A percentile compares a stretch with the other conserved stretches of the same genome.
Evolutionary conservation across 2,888 invertebrate genomes (phyloP).

Genomic region (Julus scandinavius): DNA sequence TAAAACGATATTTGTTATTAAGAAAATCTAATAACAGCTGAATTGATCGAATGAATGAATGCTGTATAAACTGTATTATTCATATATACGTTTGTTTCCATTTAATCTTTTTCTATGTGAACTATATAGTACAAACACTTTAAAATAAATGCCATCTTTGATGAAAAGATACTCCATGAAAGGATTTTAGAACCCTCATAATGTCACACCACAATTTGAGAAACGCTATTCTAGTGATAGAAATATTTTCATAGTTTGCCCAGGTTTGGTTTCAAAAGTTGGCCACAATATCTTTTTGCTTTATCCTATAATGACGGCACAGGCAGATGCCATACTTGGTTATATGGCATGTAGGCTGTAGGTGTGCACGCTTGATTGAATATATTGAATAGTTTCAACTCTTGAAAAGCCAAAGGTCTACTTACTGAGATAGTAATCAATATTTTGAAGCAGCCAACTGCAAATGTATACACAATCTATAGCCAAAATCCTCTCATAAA

Average conservation of each 20-base stretch:
- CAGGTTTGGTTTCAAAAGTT: neutral
- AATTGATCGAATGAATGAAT: no score
- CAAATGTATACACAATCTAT: slow-evolving; percentile 29
- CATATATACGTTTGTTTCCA: no score
- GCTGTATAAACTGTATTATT: no score
- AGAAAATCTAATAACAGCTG: neutral
- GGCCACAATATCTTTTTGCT: neutral
- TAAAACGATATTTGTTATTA: neutral
- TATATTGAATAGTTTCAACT: slow-evolving; percentile 26
- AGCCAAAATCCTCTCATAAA: slow-evolving; percentile 41
- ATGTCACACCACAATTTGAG: no score
- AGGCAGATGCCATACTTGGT: neutral
- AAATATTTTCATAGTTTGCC: neutral
- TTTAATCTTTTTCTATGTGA: no score
- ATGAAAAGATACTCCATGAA: no score
- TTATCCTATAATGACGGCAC: neutral
- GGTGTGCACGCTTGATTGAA: neutral
- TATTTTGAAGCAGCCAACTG: neutral
- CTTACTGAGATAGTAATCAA: neutral
- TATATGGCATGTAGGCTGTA: neutral
- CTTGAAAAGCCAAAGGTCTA: neutral
- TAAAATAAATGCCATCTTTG: no score
- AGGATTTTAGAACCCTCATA: no score
- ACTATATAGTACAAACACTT: no score
- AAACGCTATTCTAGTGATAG: neutral